These are phyloP conservation scores for Epistrophella euchroma DNA, from an alignment of 2,888 invertebrate species.

Conservation along the genomic window DNA sequence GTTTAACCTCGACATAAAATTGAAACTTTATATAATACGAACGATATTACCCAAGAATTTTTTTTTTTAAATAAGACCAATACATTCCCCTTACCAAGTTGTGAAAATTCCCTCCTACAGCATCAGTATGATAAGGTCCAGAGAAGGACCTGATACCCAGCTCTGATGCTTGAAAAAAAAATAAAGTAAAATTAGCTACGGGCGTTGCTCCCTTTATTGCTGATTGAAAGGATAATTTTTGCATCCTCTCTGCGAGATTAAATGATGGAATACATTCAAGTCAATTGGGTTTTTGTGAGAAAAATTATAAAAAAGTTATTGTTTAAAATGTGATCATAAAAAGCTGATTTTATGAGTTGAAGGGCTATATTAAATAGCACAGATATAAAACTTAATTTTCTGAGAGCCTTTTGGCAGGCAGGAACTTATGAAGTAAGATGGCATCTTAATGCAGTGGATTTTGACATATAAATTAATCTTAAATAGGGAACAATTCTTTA, in stretches of 20 bases:
- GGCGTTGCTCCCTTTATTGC: constrained; percentile 21
- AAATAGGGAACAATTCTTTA: background rate
- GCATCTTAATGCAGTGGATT: background rate
- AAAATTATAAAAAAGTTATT: constrained; percentile 16
- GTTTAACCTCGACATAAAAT: too few species aligned
- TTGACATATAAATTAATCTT: background rate
- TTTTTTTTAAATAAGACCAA: background rate
- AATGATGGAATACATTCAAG: constrained; percentile 17
- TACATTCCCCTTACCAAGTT: background rate
- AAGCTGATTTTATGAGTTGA: background rate
- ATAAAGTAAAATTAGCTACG: constrained; percentile 31
- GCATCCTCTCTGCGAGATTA: constrained; percentile 48
- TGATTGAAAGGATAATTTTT: constrained; percentile 62
- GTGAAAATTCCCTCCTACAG: background rate
- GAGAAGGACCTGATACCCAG: background rate
- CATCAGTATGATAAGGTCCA: background rate
- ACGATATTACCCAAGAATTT: background rate
- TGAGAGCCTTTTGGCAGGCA: background rate
- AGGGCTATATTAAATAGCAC: background rate
- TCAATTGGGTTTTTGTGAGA: constrained; percentile 36
- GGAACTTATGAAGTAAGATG: background rate
- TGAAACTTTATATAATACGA: too few species aligned
- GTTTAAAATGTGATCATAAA: background rate
- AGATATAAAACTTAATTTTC: background rate
- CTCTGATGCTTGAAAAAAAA: constrained; percentile 27